Percentiles rank a stretch among this genome's conserved stretches.
Evolutionary conservation across 2,113 vertebrate genomes (phyloP).

Genomic region (Myanophis thanlyinensis): DNA sequence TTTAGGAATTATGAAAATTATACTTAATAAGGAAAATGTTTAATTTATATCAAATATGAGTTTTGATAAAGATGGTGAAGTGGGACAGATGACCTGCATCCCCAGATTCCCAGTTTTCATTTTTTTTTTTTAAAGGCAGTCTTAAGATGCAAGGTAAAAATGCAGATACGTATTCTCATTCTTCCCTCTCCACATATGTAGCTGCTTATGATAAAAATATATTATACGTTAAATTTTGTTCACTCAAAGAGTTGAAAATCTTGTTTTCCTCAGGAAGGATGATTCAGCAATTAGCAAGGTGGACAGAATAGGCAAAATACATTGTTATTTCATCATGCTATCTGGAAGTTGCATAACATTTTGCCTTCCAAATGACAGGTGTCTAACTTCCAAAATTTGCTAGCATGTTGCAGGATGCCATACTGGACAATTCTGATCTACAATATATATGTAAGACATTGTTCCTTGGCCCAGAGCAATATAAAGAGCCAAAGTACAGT

Average conservation of each 20-base stretch:
- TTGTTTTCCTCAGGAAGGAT: not conserved
- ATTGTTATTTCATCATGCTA: not conserved
- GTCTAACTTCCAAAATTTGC: no score
- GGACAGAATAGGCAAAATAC: not conserved
- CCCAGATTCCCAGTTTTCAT: not conserved
- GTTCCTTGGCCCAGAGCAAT: no score
- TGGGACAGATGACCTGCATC: not conserved
- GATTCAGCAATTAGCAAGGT: not conserved
- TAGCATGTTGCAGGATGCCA: no score
- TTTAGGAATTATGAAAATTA: not conserved
- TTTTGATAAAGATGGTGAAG: not conserved
- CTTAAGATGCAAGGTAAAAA: not conserved
- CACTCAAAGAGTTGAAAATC: not conserved
- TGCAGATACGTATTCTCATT: not conserved
- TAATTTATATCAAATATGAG: not conserved
- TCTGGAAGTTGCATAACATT: not conserved
- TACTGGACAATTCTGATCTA: no score
- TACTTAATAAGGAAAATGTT: not conserved
- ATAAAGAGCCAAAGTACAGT: rapidly evolving
- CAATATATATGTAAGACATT: no score
- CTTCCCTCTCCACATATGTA: not conserved
- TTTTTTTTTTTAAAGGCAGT: not conserved
- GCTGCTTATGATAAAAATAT: not conserved
- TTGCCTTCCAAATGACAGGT: not conserved
- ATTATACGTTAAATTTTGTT: not conserved